Conservation (phyloP, 2,797 vertebrate species). For the Sternotherus odoratus region DNA sequence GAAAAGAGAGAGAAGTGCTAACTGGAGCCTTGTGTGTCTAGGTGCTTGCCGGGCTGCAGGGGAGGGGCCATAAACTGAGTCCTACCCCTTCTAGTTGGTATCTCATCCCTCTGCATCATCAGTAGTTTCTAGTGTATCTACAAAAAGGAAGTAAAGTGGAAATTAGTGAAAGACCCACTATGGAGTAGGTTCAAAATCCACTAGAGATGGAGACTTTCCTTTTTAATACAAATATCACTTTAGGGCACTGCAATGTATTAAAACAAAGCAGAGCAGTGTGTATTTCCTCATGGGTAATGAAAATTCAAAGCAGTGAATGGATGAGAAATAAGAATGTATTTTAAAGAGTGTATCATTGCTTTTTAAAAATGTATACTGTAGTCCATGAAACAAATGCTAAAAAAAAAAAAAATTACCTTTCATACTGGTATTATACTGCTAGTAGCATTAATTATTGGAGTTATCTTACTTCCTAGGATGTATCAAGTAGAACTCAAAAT, state of each 20-base stretch:
- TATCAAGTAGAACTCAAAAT: not conserved
- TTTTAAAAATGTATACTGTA: not conserved
- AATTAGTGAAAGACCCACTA: not conserved
- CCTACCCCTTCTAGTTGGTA: not conserved
- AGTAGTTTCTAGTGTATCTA: not conserved
- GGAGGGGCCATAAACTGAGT: not conserved
- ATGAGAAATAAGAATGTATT: not conserved
- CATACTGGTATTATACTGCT: not conserved
- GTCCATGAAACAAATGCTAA: fast-evolving
- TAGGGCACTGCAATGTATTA: not conserved
- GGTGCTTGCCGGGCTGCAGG: not conserved
- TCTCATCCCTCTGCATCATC: not conserved
- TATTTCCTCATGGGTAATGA: not conserved
- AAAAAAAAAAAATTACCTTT: not conserved
- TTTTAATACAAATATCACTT: not conserved
- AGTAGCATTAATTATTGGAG: not conserved
- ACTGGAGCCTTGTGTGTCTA: not conserved
- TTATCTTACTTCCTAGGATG: not conserved
- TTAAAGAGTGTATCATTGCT: not conserved
- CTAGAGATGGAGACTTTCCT: not conserved
- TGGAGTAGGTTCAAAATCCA: not conserved
- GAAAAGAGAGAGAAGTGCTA: not conserved
- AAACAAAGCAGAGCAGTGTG: not conserved
- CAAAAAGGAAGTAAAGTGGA: not conserved
- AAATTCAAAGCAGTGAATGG: not conserved